These are phyloP conservation scores for Pristionchus arcanus DNA, from an alignment of 2,888 invertebrate species.

Conservation along the genomic window DNA sequence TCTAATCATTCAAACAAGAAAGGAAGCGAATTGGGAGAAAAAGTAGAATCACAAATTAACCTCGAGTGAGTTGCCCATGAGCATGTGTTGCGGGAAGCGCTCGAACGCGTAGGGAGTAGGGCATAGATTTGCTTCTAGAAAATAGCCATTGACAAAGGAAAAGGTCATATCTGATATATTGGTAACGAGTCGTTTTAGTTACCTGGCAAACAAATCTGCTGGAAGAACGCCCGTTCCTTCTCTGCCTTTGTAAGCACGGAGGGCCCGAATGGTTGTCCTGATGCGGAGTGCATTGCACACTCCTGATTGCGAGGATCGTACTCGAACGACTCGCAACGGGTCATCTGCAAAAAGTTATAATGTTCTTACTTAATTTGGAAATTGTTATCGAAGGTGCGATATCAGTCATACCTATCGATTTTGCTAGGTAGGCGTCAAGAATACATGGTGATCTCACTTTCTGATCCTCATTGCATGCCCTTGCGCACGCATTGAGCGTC, in stretches of 20 bases:
- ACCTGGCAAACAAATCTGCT: constrained; percentile 77
- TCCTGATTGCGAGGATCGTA: constrained; percentile 73
- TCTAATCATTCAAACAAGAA: not conserved
- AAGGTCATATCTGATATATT: too few relatives aligned
- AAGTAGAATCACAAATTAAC: too few relatives aligned
- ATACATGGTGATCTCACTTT: constrained; percentile 55
- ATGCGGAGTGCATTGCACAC: constrained; percentile 69
- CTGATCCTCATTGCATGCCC: constrained; percentile 67
- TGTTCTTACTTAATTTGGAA: too few relatives aligned
- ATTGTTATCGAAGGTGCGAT: too few relatives aligned
- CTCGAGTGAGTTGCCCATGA: constrained; percentile 74
- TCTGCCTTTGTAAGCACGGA: constrained; percentile 69
- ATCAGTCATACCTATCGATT: too few relatives aligned
- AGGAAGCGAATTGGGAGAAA: too few relatives aligned
- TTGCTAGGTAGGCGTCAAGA: not conserved
- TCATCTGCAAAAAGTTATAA: too few relatives aligned
- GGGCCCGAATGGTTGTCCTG: constrained; percentile 74
- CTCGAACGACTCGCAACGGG: constrained; percentile 75
- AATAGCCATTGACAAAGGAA: too few relatives aligned
- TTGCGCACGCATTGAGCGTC: constrained; percentile 74
- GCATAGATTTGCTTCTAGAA: constrained; percentile 66
- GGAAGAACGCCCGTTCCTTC: constrained; percentile 70
- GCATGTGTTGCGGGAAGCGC: constrained; percentile 74
- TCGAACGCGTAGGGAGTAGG: constrained; percentile 76
- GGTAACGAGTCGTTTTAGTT: too few relatives aligned